Base-by-base conservation (phyloP, 2,113 vertebrate genomes). In the Malaclemys terrapin region DNA sequence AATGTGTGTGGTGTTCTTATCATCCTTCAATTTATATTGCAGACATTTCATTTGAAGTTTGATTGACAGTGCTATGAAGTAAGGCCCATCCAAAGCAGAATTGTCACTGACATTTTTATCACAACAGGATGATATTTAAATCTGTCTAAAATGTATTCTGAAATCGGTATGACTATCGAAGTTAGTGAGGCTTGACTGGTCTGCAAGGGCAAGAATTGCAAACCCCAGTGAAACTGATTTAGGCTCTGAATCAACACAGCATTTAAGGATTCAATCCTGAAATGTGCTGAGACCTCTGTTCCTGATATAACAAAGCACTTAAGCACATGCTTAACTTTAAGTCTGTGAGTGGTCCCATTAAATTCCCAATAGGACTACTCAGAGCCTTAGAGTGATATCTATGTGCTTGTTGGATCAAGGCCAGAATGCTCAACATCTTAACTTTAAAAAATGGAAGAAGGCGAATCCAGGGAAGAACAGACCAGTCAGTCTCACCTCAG, bases 161-260 rank as follows among this genome's bases (percentile, higher is more conserved):
- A 92, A 92, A 88, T 83, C 12, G 8, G 17, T 72, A 31, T 79
- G 45, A 83, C 17, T 62, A 75, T 52, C 53, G 38, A 86, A 93
- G 86, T 1, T 4, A 89, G 45, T 24, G 50, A 86, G 83, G 16
- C 57, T 45, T 91, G 29, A 79, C 53, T 72, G 35, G 79, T 16
- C 53, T 87, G 65, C 47, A 75, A 19, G 0, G 0, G 35, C 89
- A 69, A 56, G 87, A 83, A 87, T 22, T n/a, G 22, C 82, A 89
- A 42, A 59, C 22, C 65, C n/a, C 10, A 49, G 81, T 75, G 91
- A 94, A 87, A 35, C 7, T n/a, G 25, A 88, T 87, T 95, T 89
- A 90, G 81, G 89, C 57, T 54, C 79, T 79, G 65, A 31, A 88
- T 95, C 89, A 96, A 85, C 38, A 49, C 13, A 82, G 75, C 89